These are phyloP conservation scores for Psephotus haematonotus DNA, from an alignment of 2,113 vertebrate genomes.

Conservation along the genomic window DNA sequence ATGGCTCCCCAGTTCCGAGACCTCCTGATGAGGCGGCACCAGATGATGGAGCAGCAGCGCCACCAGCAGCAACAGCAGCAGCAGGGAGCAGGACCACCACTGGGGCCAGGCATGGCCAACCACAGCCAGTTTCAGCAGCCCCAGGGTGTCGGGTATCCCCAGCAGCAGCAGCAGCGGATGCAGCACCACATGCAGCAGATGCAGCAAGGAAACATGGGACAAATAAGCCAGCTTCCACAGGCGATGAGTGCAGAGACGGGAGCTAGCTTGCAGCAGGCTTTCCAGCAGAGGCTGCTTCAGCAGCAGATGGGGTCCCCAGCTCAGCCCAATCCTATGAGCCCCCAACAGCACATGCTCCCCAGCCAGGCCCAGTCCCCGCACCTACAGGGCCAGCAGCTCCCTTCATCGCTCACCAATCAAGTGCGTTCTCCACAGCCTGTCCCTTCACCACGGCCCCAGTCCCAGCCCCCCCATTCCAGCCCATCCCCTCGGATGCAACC, in stretches of 20 bases:
- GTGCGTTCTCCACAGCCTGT: constrained; percentile 95
- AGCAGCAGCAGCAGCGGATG: constrained; percentile 79
- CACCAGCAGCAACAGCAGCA: constrained; percentile 81
- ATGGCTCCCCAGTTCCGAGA: constrained; percentile 89
- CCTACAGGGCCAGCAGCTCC: constrained; percentile 89
- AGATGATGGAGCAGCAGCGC: constrained; percentile 83
- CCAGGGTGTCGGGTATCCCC: constrained; percentile 81
- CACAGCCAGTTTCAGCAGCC: constrained; percentile 91
- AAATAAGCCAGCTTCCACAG: constrained; percentile 80
- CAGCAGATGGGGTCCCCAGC: constrained; percentile 89
- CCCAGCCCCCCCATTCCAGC: constrained; percentile 86
- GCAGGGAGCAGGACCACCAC: constrained; percentile 63
- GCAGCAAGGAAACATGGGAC: constrained; percentile 82
- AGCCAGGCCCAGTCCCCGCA: constrained; percentile 86
- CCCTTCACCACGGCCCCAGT: constrained; percentile 87
- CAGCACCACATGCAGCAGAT: constrained; percentile 85
- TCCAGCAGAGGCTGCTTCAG: constrained; percentile 89
- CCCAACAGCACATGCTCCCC: constrained; percentile 85
- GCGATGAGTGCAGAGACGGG: constrained; percentile 80
- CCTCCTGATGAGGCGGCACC: constrained; percentile 85
- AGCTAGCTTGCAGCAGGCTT: constrained; percentile 85
- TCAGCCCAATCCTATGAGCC: constrained; percentile 84
- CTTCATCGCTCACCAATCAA: constrained; percentile 90
- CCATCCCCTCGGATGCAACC: constrained; percentile 89
- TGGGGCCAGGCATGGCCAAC: constrained; percentile 81